Conservation (phyloP, 2,113 vertebrate species). For the Sylvietta virens region DNA sequence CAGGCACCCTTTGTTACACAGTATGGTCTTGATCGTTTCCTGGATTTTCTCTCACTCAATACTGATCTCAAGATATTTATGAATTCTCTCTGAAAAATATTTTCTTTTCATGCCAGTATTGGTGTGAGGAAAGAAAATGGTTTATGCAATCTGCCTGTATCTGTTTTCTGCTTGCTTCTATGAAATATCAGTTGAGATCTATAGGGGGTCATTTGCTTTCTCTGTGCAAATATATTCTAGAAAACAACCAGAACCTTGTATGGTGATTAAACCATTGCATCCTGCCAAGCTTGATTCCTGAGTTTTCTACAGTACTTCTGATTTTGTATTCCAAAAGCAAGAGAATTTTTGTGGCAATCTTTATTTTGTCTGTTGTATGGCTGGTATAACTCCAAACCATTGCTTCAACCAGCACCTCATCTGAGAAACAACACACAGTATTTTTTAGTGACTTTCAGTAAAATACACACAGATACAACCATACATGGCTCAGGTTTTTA, state of each 20-base stretch:
- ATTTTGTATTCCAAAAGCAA: not conserved
- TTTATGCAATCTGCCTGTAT: not conserved
- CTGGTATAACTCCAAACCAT: not conserved
- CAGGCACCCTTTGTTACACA: not conserved
- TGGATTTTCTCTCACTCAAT: not conserved
- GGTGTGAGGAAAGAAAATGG: not conserved
- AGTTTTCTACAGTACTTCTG: not conserved
- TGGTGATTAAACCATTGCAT: not conserved
- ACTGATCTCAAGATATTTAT: not conserved
- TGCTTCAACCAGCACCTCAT: not conserved
- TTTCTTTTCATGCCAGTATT: not conserved
- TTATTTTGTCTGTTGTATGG: not conserved
- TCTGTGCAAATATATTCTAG: not conserved
- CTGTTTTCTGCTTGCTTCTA: not conserved
- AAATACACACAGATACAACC: fast-evolving
- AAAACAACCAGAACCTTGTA: not conserved
- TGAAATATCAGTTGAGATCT: not conserved
- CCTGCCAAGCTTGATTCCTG: not conserved
- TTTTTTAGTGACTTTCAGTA: not conserved
- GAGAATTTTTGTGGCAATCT: not conserved
- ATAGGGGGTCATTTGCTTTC: not conserved
- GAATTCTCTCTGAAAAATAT: not conserved
- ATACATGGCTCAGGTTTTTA: not conserved
- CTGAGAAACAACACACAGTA: not conserved
- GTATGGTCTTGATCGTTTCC: not conserved